These are phyloP conservation scores for Oncorhynchus mykiss DNA, from an alignment of 2,113 vertebrate genomes.

Conservation along the genomic window DNA sequence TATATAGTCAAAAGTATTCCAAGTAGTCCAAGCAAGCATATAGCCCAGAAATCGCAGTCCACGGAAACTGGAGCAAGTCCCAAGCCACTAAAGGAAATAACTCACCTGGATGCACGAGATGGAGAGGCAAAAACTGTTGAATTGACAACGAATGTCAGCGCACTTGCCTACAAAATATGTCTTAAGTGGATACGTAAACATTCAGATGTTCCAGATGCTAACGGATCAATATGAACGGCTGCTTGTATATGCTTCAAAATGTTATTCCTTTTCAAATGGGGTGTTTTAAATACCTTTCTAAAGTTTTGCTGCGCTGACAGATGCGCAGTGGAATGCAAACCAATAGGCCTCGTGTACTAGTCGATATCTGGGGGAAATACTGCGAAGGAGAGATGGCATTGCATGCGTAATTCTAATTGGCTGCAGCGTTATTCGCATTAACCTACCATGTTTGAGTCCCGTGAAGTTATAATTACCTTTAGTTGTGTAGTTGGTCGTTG, in stretches of 20 bases:
- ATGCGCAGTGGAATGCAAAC: slow-evolving; percentile 5
- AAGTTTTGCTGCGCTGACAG: slow-evolving; percentile 3
- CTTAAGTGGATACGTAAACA: neutral
- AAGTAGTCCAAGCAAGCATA: no score
- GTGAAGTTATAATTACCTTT: neutral
- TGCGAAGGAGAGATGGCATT: neutral
- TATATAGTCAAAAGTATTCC: no score
- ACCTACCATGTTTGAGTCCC: neutral
- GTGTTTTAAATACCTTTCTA: neutral
- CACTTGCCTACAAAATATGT: neutral
- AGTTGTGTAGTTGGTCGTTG: neutral
- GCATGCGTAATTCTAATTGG: neutral
- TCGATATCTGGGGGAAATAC: neutral
- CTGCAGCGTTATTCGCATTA: neutral
- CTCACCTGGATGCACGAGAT: slow-evolving; percentile 10
- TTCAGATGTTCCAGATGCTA: neutral
- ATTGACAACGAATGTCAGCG: neutral
- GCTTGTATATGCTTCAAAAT: neutral
- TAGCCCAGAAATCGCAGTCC: neutral
- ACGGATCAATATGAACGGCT: neutral
- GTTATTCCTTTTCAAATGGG: neutral
- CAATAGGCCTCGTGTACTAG: neutral
- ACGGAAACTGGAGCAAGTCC: neutral
- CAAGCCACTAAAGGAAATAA: neutral
- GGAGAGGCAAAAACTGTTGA: slow-evolving; percentile 1